Percentiles rank a stretch among this genome's conserved stretches.
phyloP scores from a whole-genome alignment of 1,140 invertebrate species.

The Camponotus pennsylvanicus region DNA sequence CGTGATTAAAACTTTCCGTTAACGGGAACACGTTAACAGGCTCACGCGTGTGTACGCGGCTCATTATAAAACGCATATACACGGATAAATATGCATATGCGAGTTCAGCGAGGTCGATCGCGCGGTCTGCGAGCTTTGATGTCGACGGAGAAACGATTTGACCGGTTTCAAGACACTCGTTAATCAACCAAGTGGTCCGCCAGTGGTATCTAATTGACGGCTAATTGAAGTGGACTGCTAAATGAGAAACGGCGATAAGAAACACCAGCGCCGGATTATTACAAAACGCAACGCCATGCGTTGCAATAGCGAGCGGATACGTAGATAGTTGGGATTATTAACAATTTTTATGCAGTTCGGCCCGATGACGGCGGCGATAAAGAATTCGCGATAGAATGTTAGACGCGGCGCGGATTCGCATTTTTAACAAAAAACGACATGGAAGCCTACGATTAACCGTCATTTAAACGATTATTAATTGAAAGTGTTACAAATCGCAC shows the following conservation, averaged over 20 bases:
- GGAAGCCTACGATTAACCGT: conserved; percentile 2
- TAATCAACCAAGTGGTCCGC: conserved; percentile 68
- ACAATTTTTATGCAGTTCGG: conserved; percentile 49
- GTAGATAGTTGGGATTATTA: conserved; percentile 40
- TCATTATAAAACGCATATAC: conserved; percentile 42
- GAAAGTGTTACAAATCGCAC: conserved; percentile 26
- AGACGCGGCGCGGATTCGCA: conserved; percentile 16
- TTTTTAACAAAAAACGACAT: conserved; percentile 17
- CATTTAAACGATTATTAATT: background rate
- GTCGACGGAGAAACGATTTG: conserved; percentile 73
- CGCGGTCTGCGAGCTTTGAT: conserved; percentile 61
- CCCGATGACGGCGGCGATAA: conserved; percentile 45
- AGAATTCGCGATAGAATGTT: conserved; percentile 40
- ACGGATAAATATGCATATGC: conserved; percentile 10
- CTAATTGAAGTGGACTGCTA: conserved; percentile 76
- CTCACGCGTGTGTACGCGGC: background rate
- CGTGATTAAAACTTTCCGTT: conserved; percentile 55
- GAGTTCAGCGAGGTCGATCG: conserved; percentile 66
- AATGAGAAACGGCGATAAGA: conserved; percentile 75
- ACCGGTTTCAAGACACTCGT: conserved; percentile 72
- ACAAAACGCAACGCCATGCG: conserved; percentile 63
- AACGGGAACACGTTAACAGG: conserved; percentile 16
- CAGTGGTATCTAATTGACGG: conserved; percentile 76
- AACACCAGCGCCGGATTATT: conserved; percentile 69
- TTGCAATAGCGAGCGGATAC: conserved; percentile 66